Base-by-base conservation (phyloP, 2,888 invertebrate species). In the Automeris io region DNA sequence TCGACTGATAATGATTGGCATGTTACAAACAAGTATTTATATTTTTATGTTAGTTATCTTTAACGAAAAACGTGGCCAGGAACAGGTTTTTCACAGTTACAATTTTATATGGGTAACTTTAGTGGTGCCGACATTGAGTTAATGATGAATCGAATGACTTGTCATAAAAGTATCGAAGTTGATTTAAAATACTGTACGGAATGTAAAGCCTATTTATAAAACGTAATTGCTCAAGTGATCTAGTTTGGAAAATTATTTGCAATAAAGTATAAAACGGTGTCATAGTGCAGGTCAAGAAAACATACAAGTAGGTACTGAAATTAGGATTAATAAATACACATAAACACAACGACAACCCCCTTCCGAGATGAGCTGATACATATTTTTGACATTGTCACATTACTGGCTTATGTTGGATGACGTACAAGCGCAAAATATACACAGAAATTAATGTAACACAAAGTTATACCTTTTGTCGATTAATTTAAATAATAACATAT, bases 181-280 rank as follows among this genome's bases (percentile, higher is more conserved):
- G 13, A 31, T 18, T 32, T 37, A 18, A 32, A 23, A 32, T 37
- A 29, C 16, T 16, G 29, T n/a, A n/a, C 22, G 22, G 21, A 37
- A 31, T 32, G 9, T 23, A 7, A 18, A 22, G 11, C 22, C 22
- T 31, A 37, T 32, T 37, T 32, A 31, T 23, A 22, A 23, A 23
- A 23, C 18, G 29, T 45, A 46, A 50, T 48, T 47, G 41, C 49
- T 32, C 38, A 51, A 49, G 50, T 49, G 48, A 44, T 47, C 42
- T 44, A 45, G 37, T 45, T 43, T 40, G 37, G 46, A 45, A n/a
- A n/a, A 52, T 49, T 47, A 56, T 57, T 57, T 43, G 61, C 54
- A 58, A 57, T 61, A 56, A 58, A 61, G 43, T 54, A 51, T 49
- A 49, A 51, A 59, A 52, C 43, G 49, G 49, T 51, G 51, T 51